phyloP scores from a whole-genome alignment of 2,888 invertebrate genomes.

The Protophormia terraenovae region DNA sequence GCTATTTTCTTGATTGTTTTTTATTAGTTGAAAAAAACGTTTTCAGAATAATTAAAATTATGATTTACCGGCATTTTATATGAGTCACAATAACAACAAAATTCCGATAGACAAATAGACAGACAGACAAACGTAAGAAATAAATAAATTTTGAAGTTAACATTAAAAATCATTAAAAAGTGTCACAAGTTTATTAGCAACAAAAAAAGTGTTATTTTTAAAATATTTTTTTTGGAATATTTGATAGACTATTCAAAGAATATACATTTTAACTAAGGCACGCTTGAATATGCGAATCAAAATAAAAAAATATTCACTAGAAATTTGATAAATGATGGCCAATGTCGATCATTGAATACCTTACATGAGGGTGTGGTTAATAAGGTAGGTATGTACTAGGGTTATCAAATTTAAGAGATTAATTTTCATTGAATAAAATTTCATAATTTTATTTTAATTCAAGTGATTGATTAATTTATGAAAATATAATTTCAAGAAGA shows the following conservation, averaged over 20 bases:
- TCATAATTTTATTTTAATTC: no score
- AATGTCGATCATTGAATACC: no score
- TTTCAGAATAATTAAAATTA: slow-evolving; percentile 61
- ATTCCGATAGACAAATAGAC: background rate
- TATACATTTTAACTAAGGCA: background rate
- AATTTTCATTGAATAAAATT: no score
- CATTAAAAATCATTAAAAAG: slow-evolving; percentile 18
- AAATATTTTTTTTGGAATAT: background rate
- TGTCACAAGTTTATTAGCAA: slow-evolving; percentile 37
- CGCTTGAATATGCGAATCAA: no score
- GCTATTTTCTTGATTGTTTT: slow-evolving; percentile 18
- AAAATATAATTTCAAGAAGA: no score
- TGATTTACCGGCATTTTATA: slow-evolving; percentile 31
- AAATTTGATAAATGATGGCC: no score
- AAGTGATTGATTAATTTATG: no score
- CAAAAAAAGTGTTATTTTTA: slow-evolving; percentile 8
- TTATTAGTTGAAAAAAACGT: slow-evolving; percentile 52
- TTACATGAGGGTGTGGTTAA: no score
- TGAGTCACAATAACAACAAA: slow-evolving; percentile 41
- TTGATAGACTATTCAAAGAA: background rate
- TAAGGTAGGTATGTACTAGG: no score
- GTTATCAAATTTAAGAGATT: no score
- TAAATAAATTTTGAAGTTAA: background rate
- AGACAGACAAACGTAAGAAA: background rate
- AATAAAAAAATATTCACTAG: background rate